Evolutionary conservation across 2,797 vertebrate genomes (phyloP).

Genomic region (Miichthys miiuy): DNA sequence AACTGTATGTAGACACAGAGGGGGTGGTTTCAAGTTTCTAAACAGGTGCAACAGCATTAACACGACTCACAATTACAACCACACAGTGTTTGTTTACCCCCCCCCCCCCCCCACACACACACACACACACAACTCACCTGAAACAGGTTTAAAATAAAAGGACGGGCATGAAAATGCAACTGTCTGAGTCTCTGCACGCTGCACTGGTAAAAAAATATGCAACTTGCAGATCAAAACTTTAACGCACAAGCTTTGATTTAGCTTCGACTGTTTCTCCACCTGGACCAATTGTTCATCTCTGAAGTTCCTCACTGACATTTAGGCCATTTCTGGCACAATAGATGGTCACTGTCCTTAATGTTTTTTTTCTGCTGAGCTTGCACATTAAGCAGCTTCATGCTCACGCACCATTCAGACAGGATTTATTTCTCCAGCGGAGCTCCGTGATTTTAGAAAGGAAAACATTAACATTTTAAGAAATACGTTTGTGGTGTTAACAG

Average conservation of each 20-base stretch:
- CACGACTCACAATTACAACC: neutral
- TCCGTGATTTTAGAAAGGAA: neutral
- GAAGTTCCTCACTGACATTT: conserved; percentile 3
- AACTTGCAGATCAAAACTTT: conserved; percentile 12
- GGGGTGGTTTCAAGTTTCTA: neutral
- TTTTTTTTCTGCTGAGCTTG: conserved; percentile 10
- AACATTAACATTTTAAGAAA: neutral
- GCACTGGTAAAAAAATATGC: neutral
- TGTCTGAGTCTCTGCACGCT: neutral
- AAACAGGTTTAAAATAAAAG: conserved; percentile 1
- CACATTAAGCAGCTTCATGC: conserved; percentile 14
- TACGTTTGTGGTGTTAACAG: neutral
- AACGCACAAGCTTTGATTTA: conserved; percentile 7
- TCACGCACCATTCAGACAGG: neutral
- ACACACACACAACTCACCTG: neutral
- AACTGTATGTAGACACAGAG: neutral
- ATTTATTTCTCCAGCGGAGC: neutral
- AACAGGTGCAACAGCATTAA: neutral
- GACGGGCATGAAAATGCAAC: neutral
- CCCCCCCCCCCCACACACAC: too few species aligned
- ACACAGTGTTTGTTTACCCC: neutral
- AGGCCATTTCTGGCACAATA: conserved; percentile 15
- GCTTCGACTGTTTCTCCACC: neutral
- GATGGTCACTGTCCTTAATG: conserved; percentile 1
- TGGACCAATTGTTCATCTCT: conserved; percentile 9